Evolutionary conservation across 2,888 invertebrate species (phyloP).

Genomic region (Eilema depressum): DNA sequence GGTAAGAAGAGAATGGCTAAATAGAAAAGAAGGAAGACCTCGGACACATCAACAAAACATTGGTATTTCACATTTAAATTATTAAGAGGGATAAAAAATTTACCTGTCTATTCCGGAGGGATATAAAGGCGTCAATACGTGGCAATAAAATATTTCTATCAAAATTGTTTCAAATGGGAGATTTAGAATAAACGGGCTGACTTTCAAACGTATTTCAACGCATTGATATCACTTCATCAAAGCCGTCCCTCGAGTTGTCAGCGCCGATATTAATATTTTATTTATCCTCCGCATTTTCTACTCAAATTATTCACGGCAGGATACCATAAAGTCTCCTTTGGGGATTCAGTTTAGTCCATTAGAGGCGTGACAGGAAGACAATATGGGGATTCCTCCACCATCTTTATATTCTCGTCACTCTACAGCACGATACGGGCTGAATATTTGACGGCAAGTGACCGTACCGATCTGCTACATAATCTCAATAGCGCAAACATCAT

Average conservation of each 20-base stretch:
- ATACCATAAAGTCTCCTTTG: slow-evolving; percentile 28
- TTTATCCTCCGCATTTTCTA: slow-evolving; percentile 17
- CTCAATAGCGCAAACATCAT: slow-evolving; percentile 52
- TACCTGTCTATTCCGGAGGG: not conserved
- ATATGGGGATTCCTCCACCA: slow-evolving; percentile 22
- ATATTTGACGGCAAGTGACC: slow-evolving; percentile 53
- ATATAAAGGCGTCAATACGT: not conserved
- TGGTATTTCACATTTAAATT: not conserved
- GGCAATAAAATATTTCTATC: not conserved
- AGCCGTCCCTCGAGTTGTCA: slow-evolving; percentile 7
- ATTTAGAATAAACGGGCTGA: slow-evolving; percentile 2
- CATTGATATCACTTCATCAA: slow-evolving; percentile 24
- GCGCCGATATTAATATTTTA: slow-evolving; percentile 20
- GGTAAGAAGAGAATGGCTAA: not conserved
- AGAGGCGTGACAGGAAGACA: slow-evolving; percentile 18
- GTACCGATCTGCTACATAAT: slow-evolving; percentile 44
- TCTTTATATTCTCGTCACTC: slow-evolving; percentile 47
- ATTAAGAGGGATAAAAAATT: not conserved
- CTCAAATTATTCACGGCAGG: slow-evolving; percentile 30
- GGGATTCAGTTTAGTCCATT: slow-evolving; percentile 19
- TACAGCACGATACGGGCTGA: slow-evolving; percentile 35
- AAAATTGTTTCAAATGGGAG: not conserved
- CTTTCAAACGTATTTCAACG: slow-evolving; percentile 7
- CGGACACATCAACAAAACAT: not conserved
- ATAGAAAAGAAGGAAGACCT: not conserved